Evolutionary conservation across 2,797 vertebrate genomes (phyloP).

Genomic region (Anguilla marmorata): DNA sequence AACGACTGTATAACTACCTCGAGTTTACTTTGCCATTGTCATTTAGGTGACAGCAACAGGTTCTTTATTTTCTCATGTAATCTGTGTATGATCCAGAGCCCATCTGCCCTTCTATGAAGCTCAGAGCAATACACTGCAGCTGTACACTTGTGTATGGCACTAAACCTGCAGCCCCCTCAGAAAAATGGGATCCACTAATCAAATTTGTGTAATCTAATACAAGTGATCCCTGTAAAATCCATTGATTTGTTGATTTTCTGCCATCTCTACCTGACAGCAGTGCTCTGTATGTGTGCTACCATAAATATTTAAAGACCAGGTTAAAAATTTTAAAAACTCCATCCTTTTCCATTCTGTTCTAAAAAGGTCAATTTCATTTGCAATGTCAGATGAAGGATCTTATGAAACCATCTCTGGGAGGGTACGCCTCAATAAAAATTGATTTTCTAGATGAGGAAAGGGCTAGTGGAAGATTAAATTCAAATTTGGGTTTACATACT

Average conservation of each 20-base stretch:
- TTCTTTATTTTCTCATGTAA: background rate
- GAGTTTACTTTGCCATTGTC: background rate
- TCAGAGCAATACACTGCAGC: background rate
- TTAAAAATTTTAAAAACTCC: background rate
- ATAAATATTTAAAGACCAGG: background rate
- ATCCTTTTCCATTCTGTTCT: background rate
- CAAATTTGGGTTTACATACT: background rate
- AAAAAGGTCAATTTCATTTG: constrained; percentile 23
- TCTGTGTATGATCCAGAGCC: background rate
- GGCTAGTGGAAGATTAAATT: background rate
- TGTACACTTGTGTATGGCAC: background rate
- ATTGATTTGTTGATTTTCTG: constrained; percentile 1
- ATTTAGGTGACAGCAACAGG: background rate
- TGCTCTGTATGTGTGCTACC: background rate
- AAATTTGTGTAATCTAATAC: constrained; percentile 7
- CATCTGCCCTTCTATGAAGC: background rate
- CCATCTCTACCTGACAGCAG: background rate
- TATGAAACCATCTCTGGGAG: constrained; percentile 4
- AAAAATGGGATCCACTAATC: constrained; percentile 16
- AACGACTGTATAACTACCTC: background rate
- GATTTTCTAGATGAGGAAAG: constrained; percentile 8
- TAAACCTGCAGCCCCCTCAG: background rate
- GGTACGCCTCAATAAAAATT: constrained; percentile 17
- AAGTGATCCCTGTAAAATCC: constrained; percentile 8
- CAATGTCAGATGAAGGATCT: constrained; percentile 12